Percentiles rank a stretch among this genome's conserved stretches.
phyloP scores from a whole-genome alignment of 2,113 vertebrate genomes.

The Forbesichthys papilliferus region DNA sequence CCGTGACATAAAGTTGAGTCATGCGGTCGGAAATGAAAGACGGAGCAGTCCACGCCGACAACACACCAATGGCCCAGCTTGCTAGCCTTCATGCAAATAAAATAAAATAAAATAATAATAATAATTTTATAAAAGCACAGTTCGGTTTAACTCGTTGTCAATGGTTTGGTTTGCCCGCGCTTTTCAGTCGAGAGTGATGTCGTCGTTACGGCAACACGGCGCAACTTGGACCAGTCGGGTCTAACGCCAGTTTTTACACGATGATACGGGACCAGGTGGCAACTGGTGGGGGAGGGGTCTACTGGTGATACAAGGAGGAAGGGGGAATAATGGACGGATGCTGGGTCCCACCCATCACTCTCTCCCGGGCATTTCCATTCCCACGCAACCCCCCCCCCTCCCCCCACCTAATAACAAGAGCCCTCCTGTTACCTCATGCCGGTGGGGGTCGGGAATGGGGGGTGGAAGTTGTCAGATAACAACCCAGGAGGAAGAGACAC shows the following conservation, averaged over 20 bases:
- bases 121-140: too few species aligned
- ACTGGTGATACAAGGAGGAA: conserved; percentile 48
- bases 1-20: conserved; percentile 35
- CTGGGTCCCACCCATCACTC: conserved; percentile 53
- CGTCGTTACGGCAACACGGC: too few species aligned
- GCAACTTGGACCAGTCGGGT: too few species aligned
- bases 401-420: conserved; percentile 44
- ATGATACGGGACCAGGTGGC: too few species aligned
- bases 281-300: too few species aligned
- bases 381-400: conserved; percentile 51
- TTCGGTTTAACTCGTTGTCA: too few species aligned
- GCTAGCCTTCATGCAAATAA: too few species aligned
- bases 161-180: too few species aligned
- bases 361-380: conserved; percentile 71
- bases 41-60: conserved; percentile 26
- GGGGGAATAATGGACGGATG: conserved; percentile 73
- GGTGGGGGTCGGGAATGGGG: too few species aligned
- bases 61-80: conserved; percentile 28
- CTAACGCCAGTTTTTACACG: too few species aligned
- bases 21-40: conserved; percentile 46
- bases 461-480: conserved; percentile 13
- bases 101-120: too few species aligned
- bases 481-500: conserved; percentile 39
- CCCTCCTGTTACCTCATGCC: conserved; percentile 30
- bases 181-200: too few species aligned